Evolutionary conservation across 2,888 invertebrate genomes (phyloP), one percentile per base, ranked within the genome.

Genomic region (Nephrotoma appendiculata): DNA sequence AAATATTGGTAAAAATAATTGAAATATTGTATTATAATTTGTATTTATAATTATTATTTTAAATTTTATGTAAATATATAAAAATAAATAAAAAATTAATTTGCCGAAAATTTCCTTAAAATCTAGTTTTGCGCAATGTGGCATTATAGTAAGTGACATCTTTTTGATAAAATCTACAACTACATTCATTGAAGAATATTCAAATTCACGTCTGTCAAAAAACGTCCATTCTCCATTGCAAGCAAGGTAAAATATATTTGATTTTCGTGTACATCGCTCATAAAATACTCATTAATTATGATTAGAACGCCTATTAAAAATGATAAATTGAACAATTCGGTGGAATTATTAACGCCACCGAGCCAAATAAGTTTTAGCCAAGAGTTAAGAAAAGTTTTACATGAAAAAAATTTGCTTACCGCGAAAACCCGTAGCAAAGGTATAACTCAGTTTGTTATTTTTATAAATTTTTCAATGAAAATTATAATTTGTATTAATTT

Each of bases 331-430:
- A 71, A 71, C 31, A 71, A 31, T 71, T 71, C 71, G 71, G 11
- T 31, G 9, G 85, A 52, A 41, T 86, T 52, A 42, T n/a, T 5
- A 57, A 86, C 86, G 12, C 86, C 86, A 15, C 86, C 94, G 0
- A 92, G 92, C 87, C 91, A 91, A 87, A 89, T 93, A 7, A 92
- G 92, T 88, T 92, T 93, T 85, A 94, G 94, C 89, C 92, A 92
- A 85, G 95, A 95, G 90, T 90, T 95, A 44, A 93, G 93, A 86
- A 92, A 93, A 89, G 93, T 93, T 52, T 92, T 95, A 87, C 92
- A 93, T 88, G 93, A 94, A 89, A 92, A 94, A 87, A 95, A 95
- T 90, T 91, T 94, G 44, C 89, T 95, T 43, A 94, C 94, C 6
- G 93, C 93, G 12, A 93, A 94, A 89, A 93, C 94, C 0, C 92